Evolutionary conservation across 2,888 invertebrate genomes (phyloP), one percentile per base, ranked within the genome.

Genomic region (Philaethria dido): DNA sequence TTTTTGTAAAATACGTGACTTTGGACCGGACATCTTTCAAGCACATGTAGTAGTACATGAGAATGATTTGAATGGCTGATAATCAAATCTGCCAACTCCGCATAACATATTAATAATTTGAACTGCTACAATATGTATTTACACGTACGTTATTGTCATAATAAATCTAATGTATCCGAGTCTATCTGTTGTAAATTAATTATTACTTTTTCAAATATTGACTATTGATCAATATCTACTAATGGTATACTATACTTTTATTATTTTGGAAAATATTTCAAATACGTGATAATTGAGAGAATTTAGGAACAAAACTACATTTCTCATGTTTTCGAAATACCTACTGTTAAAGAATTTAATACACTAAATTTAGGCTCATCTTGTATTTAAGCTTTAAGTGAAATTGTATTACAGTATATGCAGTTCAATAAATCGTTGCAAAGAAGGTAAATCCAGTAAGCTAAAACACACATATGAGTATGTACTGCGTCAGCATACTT

Each of bases 1-100:
- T 57, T 22, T 22, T 6, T 52, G 3, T 54, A 13, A 39, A 22
- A 42, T 42, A 57, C 57, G 57, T 57, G 57, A 57, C 57, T 42
- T 25, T 25, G 11, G 42, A 42, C 22, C 16, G 5, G n/a, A 42
- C 42, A 25, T 39, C n/a, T 57, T 11, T 16, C 29, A 29, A 11
- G 16, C 16, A 44, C 44, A 50, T 14, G 22, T 48, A 25, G 14
- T 22, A n/a, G 16, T 16, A 44, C 50, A 50, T 16, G 52, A 33
- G 29, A 52, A 57, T 42, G 22, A n/a, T 42, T 39, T 22, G 9
- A 22, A 57, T 22, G 25, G 39, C 42, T 22, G 57, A 42, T 57
- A 57, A 42, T 57, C 6, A 42, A 39, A 42, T 42, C 11, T n/a
- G 42, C n/a, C 5, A 57, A 42, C 42, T 22, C 25, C 5, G 42